Evolutionary conservation across 2,113 vertebrate genomes (phyloP).

Genomic region (Rhinoderma darwinii): DNA sequence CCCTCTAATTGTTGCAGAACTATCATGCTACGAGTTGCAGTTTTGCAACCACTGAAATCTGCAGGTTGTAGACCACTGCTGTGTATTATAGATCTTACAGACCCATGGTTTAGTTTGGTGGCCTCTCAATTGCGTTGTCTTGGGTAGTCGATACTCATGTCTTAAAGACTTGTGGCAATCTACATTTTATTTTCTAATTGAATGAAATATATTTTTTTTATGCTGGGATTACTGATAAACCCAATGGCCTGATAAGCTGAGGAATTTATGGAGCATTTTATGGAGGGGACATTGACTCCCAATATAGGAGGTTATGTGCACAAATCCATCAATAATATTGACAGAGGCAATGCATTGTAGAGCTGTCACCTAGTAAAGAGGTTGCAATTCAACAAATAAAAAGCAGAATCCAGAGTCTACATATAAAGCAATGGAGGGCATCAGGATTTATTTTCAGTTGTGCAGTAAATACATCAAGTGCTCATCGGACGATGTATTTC

Average conservation of each 20-base stretch:
- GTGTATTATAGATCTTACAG: neutral
- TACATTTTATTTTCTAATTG: neutral
- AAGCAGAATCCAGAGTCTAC: neutral
- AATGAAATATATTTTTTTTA: neutral
- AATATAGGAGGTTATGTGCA: conserved; percentile 21
- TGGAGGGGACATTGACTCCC: neutral
- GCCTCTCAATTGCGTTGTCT: neutral
- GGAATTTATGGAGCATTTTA: neutral
- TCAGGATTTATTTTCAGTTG: neutral
- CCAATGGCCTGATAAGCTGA: neutral
- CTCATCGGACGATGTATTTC: neutral
- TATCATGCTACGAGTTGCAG: too few species aligned
- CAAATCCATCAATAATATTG: conserved; percentile 16
- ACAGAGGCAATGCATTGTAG: neutral
- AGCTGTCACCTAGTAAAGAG: neutral
- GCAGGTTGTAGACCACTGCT: neutral
- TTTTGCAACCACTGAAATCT: neutral
- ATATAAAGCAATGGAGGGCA: neutral
- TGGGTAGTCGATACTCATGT: neutral
- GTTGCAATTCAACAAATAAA: neutral
- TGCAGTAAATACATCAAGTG: conserved; percentile 11
- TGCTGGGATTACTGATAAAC: neutral
- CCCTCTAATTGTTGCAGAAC: neutral
- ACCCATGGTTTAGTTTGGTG: neutral
- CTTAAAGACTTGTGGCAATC: neutral